These are phyloP conservation scores for Notoglanidium macrostoma DNA, from an alignment of 2,797 vertebrate species.

Conservation along the genomic window DNA sequence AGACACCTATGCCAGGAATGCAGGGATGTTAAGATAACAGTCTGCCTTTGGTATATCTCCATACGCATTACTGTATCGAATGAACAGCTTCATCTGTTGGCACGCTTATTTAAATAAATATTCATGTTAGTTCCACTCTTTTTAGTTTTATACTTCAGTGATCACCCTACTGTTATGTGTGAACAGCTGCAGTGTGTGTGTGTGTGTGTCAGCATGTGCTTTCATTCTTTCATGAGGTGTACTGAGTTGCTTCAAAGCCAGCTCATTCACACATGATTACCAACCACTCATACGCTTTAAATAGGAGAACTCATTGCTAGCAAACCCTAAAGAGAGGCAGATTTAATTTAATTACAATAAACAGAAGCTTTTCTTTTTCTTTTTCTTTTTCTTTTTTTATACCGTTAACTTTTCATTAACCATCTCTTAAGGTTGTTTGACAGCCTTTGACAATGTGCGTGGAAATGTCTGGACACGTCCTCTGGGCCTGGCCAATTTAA, in stretches of 20 bases:
- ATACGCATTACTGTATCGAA: background rate
- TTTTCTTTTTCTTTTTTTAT: background rate
- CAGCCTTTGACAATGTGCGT: background rate
- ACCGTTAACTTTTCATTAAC: background rate
- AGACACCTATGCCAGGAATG: slow-evolving; percentile 66
- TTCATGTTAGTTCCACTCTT: slow-evolving; percentile 15
- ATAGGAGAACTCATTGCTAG: background rate
- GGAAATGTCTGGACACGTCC: background rate
- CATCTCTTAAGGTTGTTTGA: background rate
- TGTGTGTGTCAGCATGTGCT: background rate
- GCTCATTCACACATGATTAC: background rate
- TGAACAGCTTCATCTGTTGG: background rate
- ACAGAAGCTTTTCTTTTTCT: background rate
- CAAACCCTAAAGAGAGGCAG: background rate
- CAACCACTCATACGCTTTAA: background rate
- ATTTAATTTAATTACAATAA: background rate
- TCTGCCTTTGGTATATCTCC: background rate
- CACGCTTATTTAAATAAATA: slow-evolving; percentile 28
- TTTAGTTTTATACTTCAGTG: slow-evolving; percentile 48
- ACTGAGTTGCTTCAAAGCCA: background rate
- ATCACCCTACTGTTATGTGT: slow-evolving; percentile 18
- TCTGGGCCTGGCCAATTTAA: background rate
- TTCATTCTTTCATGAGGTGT: background rate
- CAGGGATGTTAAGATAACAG: slow-evolving; percentile 61
- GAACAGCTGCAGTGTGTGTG: slow-evolving; percentile 69